A percentile compares a stretch with the other conserved stretches of the same genome.
These are phyloP conservation scores for Oxycera nigricornis DNA, from an alignment of 2,888 invertebrate species.

Conservation along the genomic window DNA sequence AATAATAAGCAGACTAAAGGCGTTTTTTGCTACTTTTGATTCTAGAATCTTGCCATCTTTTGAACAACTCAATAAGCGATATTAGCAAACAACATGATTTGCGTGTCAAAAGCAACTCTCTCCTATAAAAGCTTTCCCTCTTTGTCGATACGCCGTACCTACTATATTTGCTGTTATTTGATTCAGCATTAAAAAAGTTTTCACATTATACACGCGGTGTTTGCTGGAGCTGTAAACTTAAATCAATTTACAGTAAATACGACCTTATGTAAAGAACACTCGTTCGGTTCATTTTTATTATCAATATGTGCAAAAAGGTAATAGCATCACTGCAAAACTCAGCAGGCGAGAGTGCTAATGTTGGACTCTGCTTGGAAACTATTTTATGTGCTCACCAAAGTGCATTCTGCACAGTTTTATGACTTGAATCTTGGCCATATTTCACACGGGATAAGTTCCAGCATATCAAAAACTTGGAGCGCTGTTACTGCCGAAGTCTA, in stretches of 20 bases:
- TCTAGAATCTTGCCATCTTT: too few relatives aligned
- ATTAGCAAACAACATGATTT: too few relatives aligned
- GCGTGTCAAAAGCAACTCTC: too few relatives aligned
- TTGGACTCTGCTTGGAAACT: neutral
- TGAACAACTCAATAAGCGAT: too few relatives aligned
- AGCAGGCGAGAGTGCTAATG: neutral
- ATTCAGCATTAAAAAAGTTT: too few relatives aligned
- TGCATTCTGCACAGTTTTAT: slow-evolving; percentile 20
- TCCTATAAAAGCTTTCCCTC: too few relatives aligned
- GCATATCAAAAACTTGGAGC: neutral
- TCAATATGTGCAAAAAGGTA: slow-evolving; percentile 2
- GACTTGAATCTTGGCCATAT: slow-evolving; percentile 1
- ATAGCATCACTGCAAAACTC: neutral
- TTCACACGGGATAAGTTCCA: neutral
- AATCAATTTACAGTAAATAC: neutral
- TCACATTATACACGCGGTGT: too few relatives aligned
- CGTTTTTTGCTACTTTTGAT: too few relatives aligned
- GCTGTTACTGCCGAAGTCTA: neutral
- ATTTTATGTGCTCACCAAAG: slow-evolving; percentile 6
- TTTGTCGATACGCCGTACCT: too few relatives aligned
- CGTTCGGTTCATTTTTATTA: neutral
- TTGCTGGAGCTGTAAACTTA: too few relatives aligned
- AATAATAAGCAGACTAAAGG: too few relatives aligned
- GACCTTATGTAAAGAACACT: neutral
- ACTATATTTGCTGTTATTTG: too few relatives aligned